phyloP scores from a whole-genome alignment of 2,888 invertebrate species.

The Petrolisthes manimaculis region DNA sequence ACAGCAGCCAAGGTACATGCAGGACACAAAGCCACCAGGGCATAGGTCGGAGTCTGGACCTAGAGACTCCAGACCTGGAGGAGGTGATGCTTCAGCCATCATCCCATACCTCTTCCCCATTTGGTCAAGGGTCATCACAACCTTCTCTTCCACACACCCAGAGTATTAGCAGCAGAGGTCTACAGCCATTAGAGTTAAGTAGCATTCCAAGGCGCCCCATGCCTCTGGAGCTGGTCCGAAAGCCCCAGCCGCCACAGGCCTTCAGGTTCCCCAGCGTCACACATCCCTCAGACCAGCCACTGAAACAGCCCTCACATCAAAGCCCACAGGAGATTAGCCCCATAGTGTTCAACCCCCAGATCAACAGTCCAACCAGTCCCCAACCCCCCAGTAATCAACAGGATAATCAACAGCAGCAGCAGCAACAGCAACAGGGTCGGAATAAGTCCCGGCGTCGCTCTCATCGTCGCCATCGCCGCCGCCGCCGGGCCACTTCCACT shows the following conservation, averaged over 20 bases:
- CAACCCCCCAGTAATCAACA: background rate
- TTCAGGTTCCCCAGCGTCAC: slow-evolving; percentile 9
- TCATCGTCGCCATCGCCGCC: slow-evolving; percentile 50
- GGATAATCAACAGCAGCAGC: slow-evolving; percentile 19
- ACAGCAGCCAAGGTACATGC: too few species aligned
- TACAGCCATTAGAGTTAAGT: background rate
- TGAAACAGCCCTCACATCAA: background rate
- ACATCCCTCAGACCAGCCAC: background rate
- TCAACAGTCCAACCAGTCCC: slow-evolving; percentile 33
- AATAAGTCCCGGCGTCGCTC: slow-evolving; percentile 47
- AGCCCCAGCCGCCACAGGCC: background rate
- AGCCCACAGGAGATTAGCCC: slow-evolving; percentile 27
- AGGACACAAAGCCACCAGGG: too few species aligned
- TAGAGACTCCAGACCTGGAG: too few species aligned
- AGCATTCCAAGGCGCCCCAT: background rate
- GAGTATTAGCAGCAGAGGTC: slow-evolving; percentile 2
- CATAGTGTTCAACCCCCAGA: slow-evolving; percentile 39
- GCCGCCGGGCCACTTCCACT: slow-evolving; percentile 46
- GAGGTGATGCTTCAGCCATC: too few species aligned
- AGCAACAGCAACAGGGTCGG: slow-evolving; percentile 22
- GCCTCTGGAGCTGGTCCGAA: slow-evolving; percentile 1
- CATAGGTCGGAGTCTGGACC: too few species aligned
- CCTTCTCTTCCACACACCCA: slow-evolving; percentile 17
- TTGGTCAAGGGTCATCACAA: background rate
- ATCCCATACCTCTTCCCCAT: too few species aligned